These are phyloP conservation scores for Uropsilus gracilis DNA, from an alignment of 2,113 vertebrate genomes.

Conservation along the genomic window DNA sequence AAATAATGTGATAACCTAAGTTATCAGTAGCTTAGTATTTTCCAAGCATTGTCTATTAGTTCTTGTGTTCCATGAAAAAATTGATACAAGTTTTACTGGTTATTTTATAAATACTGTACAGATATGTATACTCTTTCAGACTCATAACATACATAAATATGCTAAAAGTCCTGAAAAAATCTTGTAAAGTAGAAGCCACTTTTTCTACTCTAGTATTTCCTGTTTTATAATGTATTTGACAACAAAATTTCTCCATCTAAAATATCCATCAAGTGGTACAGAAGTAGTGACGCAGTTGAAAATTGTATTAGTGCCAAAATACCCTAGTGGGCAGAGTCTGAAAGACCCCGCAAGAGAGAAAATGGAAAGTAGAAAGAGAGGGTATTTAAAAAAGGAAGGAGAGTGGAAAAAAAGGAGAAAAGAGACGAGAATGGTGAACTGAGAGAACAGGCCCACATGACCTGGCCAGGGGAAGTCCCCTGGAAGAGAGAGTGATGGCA, in stretches of 20 bases:
- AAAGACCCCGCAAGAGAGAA: no score
- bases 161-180: slow-evolving; percentile 23
- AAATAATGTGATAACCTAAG: not conserved
- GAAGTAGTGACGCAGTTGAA: no score
- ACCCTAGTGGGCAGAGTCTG: no score
- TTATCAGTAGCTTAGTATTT: not conserved
- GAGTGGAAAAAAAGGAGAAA: no score
- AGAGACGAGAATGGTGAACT: no score
- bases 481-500: no score
- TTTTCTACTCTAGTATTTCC: not conserved
- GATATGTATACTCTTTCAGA: not conserved
- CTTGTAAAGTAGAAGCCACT: not conserved
- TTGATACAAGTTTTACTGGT: not conserved
- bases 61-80: not conserved
- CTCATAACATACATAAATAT: not conserved
- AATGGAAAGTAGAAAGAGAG: no score
- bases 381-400: no score
- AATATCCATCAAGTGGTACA: not conserved
- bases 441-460: no score
- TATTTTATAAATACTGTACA: not conserved
- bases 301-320: no score
- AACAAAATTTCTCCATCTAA: not conserved
- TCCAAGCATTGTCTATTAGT: not conserved
- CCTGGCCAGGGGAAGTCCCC: no score
- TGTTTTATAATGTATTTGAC: not conserved